These are phyloP conservation scores for Drosophila trapezifrons DNA, from an alignment of 1,140 invertebrate species.

Conservation along the genomic window DNA sequence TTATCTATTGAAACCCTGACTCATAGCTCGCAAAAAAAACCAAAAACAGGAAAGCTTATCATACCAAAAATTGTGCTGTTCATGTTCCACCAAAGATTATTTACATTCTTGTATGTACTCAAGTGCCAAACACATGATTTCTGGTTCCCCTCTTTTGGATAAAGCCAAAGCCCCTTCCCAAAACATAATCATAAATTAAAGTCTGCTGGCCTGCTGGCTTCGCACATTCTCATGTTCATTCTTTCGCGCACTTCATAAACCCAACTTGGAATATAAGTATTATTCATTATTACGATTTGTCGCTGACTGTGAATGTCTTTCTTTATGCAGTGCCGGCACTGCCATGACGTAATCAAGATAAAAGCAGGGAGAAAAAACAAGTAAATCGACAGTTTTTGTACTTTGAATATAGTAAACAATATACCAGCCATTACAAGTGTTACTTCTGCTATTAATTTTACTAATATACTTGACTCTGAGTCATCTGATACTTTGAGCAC, in stretches of 20 bases:
- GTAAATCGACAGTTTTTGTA: constrained; percentile 12
- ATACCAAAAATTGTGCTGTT: constrained; percentile 2
- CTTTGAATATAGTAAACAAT: not conserved
- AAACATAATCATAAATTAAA: constrained; percentile 27
- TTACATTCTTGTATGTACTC: constrained; percentile 12
- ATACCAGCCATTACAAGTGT: constrained; percentile 13
- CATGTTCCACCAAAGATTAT: constrained; percentile 11
- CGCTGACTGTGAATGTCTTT: constrained; percentile 44
- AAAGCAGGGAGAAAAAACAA: constrained; percentile 15
- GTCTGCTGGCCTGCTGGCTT: constrained; percentile 32
- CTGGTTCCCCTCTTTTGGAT: not conserved
- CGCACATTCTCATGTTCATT: constrained; percentile 31
- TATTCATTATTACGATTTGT: constrained; percentile 54
- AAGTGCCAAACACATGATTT: constrained; percentile 29
- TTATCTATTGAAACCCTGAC: constrained; percentile 2
- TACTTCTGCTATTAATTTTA: constrained; percentile 4
- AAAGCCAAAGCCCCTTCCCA: not conserved
- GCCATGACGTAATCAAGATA: constrained; percentile 64
- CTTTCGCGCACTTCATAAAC: constrained; percentile 53
- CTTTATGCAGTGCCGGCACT: constrained; percentile 1
- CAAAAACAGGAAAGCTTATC: constrained; percentile 15
- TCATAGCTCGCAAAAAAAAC: constrained; percentile 11
- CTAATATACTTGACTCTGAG: constrained; percentile 12
- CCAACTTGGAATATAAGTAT: constrained; percentile 13
- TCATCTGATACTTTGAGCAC: constrained; percentile 39